Evolutionary conservation across 1,140 invertebrate species (phyloP).

Genomic region (Charaxes varanes): DNA sequence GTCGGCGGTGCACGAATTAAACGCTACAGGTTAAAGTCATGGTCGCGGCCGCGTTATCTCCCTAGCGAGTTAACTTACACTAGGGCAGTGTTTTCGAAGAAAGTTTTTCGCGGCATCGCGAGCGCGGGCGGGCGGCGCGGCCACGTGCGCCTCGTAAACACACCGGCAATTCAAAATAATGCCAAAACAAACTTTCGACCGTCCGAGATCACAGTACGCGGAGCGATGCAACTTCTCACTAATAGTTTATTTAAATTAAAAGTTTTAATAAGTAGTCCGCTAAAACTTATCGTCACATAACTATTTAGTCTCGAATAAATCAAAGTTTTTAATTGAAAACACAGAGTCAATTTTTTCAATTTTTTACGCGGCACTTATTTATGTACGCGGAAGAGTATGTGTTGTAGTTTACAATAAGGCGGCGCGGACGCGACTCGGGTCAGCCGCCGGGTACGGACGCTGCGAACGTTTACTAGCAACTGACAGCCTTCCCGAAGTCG

Average conservation of each 20-base stretch:
- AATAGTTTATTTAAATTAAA: slow-evolving; percentile 8
- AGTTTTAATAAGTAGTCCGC: slow-evolving; percentile 18
- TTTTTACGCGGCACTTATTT: slow-evolving; percentile 55
- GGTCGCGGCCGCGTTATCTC: slow-evolving; percentile 35
- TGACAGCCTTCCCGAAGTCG: slow-evolving; percentile 73
- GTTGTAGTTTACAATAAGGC: slow-evolving; percentile 41
- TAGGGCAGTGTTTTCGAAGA: slow-evolving; percentile 51
- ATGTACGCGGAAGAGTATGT: slow-evolving; percentile 36
- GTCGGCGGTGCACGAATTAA: slow-evolving; percentile 39
- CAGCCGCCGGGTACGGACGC: slow-evolving; percentile 59
- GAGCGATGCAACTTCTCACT: slow-evolving; percentile 13
- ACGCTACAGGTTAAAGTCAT: slow-evolving; percentile 58
- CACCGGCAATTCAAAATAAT: slow-evolving; percentile 24
- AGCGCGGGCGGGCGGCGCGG: slow-evolving; percentile 42
- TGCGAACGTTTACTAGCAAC: slow-evolving; percentile 68
- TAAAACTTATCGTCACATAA: slow-evolving; percentile 26
- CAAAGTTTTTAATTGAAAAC: slow-evolving; percentile 40
- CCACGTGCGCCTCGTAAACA: slow-evolving; percentile 69
- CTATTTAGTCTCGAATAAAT: slow-evolving; percentile 21
- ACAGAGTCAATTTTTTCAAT: slow-evolving; percentile 31
- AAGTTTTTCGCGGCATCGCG: slow-evolving; percentile 69
- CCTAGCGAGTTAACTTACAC: slow-evolving; percentile 40
- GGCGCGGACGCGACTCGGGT: slow-evolving; percentile 38
- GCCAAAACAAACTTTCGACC: slow-evolving; percentile 31
- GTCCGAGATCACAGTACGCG: slow-evolving; percentile 19